Conservation (phyloP, 2,113 vertebrate species). For the Percopsis transmontana region DNA sequence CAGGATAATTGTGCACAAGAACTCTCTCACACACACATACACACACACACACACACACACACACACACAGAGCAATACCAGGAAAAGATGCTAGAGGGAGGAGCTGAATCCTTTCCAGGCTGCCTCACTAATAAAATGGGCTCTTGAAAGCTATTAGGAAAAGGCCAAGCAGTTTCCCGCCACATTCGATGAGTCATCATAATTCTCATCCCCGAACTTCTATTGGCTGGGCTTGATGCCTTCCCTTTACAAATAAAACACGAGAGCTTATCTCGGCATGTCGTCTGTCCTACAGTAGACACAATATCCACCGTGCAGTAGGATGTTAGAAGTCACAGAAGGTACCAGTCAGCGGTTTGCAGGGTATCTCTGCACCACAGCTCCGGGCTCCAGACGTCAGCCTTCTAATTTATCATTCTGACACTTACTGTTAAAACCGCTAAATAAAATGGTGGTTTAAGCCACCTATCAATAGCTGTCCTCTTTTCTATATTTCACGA, state of each 20-base stretch:
- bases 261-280: conserved; percentile 45
- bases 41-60: neutral
- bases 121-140: neutral
- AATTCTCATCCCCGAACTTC: neutral
- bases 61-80: neutral
- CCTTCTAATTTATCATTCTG: conserved; percentile 51
- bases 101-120: neutral
- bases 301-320: conserved; percentile 30
- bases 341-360: conserved; percentile 61
- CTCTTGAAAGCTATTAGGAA: conserved; percentile 2
- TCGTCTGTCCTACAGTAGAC: conserved; percentile 26
- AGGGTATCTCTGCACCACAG: conserved; percentile 41
- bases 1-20: conserved; percentile 3
- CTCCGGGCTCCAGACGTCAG: conserved; percentile 26
- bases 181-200: neutral
- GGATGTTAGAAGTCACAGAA: conserved; percentile 46
- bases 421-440: conserved; percentile 39
- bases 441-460: conserved; percentile 55
- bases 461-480: conserved; percentile 37
- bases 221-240: neutral
- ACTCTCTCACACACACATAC: neutral
- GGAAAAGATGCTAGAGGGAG: neutral
- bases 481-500: neutral
- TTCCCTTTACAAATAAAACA: conserved; percentile 4
- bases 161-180: conserved; percentile 5